Conservation (phyloP, 2,797 vertebrate species). For the Scarus forsteni region DNA sequence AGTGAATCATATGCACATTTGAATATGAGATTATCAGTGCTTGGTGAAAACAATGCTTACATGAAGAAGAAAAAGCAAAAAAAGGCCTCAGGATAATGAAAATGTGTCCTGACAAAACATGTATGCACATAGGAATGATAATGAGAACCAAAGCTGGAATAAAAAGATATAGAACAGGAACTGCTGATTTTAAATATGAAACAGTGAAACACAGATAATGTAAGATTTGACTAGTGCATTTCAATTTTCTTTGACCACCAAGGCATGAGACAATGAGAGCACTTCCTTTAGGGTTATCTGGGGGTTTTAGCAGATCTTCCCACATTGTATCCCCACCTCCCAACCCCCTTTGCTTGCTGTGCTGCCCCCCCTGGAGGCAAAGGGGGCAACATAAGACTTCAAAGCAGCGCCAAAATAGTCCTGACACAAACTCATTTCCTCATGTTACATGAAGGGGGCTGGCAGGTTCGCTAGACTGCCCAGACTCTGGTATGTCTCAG, state of each 20-base stretch:
- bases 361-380: conserved; percentile 77
- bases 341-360: conserved; percentile 57
- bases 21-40: conserved; percentile 9
- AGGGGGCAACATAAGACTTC: conserved; percentile 86
- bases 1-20: conserved; percentile 11
- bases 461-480: conserved; percentile 62
- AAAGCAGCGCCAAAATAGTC: conserved; percentile 86
- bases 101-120: conserved; percentile 37
- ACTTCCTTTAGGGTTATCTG: conserved; percentile 69
- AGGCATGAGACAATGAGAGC: conserved; percentile 49
- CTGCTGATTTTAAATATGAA: not conserved
- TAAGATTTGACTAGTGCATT: conserved; percentile 15
- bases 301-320: conserved; percentile 71
- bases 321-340: conserved; percentile 43
- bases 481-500: conserved; percentile 72
- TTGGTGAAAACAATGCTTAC: conserved; percentile 32
- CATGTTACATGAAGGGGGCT: conserved; percentile 78
- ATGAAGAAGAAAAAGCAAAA: conserved; percentile 30
- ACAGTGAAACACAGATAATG: conserved; percentile 20
- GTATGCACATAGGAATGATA: conserved; percentile 22
- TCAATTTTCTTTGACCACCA: conserved; percentile 54
- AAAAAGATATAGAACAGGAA: conserved; percentile 13
- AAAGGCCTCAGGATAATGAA: conserved; percentile 40
- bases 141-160: not conserved
- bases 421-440: conserved; percentile 87